Base-by-base conservation (phyloP, 2,888 invertebrate genomes). In the Philopedon plagiatum region DNA sequence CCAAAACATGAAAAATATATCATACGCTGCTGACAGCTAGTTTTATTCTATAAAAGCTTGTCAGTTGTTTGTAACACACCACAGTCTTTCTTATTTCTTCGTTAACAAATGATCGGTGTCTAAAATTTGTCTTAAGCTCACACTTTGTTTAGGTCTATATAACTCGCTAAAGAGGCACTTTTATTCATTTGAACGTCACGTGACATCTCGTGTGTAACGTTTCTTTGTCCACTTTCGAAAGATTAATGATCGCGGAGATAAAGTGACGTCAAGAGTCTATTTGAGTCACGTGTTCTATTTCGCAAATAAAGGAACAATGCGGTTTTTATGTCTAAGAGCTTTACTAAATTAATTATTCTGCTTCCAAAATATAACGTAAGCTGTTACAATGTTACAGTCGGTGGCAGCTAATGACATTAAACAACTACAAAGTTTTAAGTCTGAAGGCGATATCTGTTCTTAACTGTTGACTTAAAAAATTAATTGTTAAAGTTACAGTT, bases 241-340 rank as follows among this genome's bases (percentile, higher is more conserved):
- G 70, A 70, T 64, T 64, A 70, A 70, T 64, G 70, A 63, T 64
- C 9, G 49, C 13, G 44, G 44, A 69, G 62, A 69, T 69, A 62
- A 54, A 69, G 51, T 56, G 60, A 51, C 61, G 68, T 61, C 61
- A 68, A 51, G 51, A 32, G 34, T 62, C 63, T 46, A 54, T 57
- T 56, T 62, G 29, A 51, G 60, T 62, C 61, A 39, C 21, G 7
- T 37, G 67, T 44, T 56, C 44, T 46, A 56, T 62, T 69, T 68
- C 18, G 37, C 58, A 39, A 61, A 68, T 68, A 61, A 23, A 29
- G 56, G 23, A 37, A 61, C 68, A 68, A 61, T 51, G 51, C 18
- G 8, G 56, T 56, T 61, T 46, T 21, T 56, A 56, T 62, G 32
- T 56, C 44, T 56, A 62, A 54, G 62, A 62, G 56, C 44, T 62